Evolutionary conservation across 1,140 invertebrate genomes (phyloP).

Genomic region (Pararge aegeria): DNA sequence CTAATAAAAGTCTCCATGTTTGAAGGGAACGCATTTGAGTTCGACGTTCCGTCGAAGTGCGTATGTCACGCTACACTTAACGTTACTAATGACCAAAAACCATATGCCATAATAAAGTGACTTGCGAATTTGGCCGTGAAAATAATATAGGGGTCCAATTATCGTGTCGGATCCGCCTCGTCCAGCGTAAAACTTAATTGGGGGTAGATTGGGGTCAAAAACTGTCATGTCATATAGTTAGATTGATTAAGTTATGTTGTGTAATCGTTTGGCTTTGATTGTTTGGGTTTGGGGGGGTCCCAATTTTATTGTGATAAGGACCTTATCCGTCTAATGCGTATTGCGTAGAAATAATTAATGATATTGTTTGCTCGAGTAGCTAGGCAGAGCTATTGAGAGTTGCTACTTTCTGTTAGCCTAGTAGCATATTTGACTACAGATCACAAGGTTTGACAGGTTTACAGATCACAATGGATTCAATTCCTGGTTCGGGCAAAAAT

Average conservation of each 20-base stretch:
- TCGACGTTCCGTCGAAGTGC: too few relatives aligned
- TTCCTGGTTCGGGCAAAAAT: too few relatives aligned
- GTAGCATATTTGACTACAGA: too few relatives aligned
- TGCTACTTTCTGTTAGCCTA: too few relatives aligned
- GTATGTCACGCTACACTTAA: neutral
- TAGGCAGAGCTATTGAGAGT: too few relatives aligned
- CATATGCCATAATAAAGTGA: slow-evolving; percentile 2
- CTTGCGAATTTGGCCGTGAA: slow-evolving; percentile 14
- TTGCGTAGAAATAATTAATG: neutral
- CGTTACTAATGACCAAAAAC: neutral
- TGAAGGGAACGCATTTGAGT: too few relatives aligned
- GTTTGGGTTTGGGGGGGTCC: slow-evolving; percentile 2
- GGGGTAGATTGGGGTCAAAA: neutral
- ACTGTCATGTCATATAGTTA: slow-evolving; percentile 16
- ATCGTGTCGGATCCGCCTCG: neutral
- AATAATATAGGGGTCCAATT: neutral
- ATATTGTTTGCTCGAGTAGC: neutral
- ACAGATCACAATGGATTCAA: too few relatives aligned
- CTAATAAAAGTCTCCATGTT: too few relatives aligned
- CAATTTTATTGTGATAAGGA: neutral
- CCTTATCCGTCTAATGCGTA: neutral
- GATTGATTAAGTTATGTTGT: slow-evolving; percentile 23
- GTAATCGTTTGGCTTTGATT: slow-evolving; percentile 18
- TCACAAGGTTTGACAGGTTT: too few relatives aligned
- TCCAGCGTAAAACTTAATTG: neutral